Base-by-base conservation (phyloP, 2,888 invertebrate species). In the Diogma glabrata region DNA sequence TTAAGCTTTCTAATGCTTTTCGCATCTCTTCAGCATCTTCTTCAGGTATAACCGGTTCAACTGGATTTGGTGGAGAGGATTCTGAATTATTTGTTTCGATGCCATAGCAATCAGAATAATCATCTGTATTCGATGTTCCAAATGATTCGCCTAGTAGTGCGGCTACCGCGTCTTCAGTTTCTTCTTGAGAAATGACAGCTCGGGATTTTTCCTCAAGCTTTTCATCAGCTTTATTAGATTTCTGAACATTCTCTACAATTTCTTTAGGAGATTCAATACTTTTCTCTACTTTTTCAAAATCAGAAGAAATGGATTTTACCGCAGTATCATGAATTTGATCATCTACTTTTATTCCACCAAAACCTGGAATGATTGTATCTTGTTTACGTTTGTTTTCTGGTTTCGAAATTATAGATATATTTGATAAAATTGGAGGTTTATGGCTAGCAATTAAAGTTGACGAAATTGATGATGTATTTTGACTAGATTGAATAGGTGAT, bases 101-200 rank as follows among this genome's bases (percentile, higher is more conserved):
- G 61, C 76, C 75, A 56, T 75, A 75, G 59, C 74, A 74, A 60
- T 73, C 75, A 36, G 72, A 71, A 65, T 81, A 82, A 58, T 75
- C 75, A 51, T 74, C 73, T 14, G 61, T 62, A 2, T 64, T 65
- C 1, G 74, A 71, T 8, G 79, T 82, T 2, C 87, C 84, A 62
- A 91, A 89, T 58, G 89, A 88, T 67, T 90, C 90, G 22, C 87
- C 89, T 51, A 92, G 69, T 23, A 92, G 70, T 1, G 91, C 90
- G 8, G 90, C 90, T 0, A 92, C 91, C 0, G 92, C 92, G 66
- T 90, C 90, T 67, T 88, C 91, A 0, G 91, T 92, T 70, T 92
- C 91, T 71, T 91, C 91, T 68, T 91, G 91, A 0, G 90, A 91
- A 60, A 91, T 91, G 1, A 86, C 75, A 9, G 85, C 86, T 47